A percentile compares a stretch with the other conserved stretches of the same genome.
phyloP scores from a whole-genome alignment of 2,797 vertebrate species.

The Neoniphon sammara region DNA sequence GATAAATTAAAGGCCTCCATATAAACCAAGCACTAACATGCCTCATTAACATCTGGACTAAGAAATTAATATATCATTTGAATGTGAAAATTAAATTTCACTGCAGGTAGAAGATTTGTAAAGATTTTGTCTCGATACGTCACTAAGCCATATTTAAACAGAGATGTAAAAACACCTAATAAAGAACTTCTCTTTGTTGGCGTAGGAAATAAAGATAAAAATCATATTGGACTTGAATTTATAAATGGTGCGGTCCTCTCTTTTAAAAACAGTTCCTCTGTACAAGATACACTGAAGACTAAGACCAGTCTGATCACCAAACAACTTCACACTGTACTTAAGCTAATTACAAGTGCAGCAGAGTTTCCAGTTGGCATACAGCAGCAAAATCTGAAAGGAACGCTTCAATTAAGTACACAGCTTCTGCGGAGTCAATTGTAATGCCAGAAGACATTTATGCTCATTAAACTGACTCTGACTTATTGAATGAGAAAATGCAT shows the following conservation, averaged over 20 bases:
- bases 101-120: constrained; percentile 12
- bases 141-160: constrained; percentile 47
- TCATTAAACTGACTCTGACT: constrained; percentile 57
- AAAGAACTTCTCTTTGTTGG: constrained; percentile 22
- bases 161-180: constrained; percentile 24
- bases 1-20: constrained; percentile 28
- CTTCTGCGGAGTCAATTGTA: constrained; percentile 51
- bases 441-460: constrained; percentile 62
- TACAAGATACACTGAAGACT: constrained; percentile 48
- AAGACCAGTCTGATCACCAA: constrained; percentile 64
- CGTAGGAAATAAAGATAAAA: constrained; percentile 36
- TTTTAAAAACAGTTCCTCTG: too few species aligned
- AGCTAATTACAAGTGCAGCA: constrained; percentile 41
- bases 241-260: constrained; percentile 43
- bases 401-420: constrained; percentile 21
- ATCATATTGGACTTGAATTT: constrained; percentile 55
- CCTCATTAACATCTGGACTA: constrained; percentile 12
- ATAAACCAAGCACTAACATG: neutral
- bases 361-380: constrained; percentile 59
- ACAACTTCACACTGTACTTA: constrained; percentile 54
- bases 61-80: constrained; percentile 26
- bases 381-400: constrained; percentile 65
- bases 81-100: constrained; percentile 31
- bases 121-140: constrained; percentile 14
- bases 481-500: constrained; percentile 51